Conservation (phyloP, 2,113 vertebrate species). For the Tragulus kanchil region DNA sequence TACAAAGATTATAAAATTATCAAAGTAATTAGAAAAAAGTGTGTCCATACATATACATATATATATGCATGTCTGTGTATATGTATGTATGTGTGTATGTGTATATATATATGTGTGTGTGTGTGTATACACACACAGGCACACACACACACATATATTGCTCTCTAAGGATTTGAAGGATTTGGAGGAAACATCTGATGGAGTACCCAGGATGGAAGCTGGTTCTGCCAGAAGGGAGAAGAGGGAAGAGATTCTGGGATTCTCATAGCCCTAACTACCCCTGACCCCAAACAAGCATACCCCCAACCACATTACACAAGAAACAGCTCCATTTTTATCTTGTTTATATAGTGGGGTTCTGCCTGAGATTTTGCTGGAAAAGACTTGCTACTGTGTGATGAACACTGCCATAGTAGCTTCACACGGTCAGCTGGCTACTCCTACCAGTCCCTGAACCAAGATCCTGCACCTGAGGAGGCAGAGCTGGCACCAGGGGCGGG, state of each 20-base stretch:
- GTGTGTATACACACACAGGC: too few relatives aligned
- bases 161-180: neutral
- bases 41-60: too few relatives aligned
- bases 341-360: neutral
- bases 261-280: neutral
- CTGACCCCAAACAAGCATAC: neutral
- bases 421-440: slow-evolving; percentile 84
- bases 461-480: slow-evolving; percentile 88
- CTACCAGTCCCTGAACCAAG: slow-evolving; percentile 94
- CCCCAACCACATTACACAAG: too few relatives aligned
- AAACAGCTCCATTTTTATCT: neutral
- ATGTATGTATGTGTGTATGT: neutral
- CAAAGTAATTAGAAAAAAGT: neutral
- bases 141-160: too few relatives aligned
- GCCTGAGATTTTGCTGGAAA: neutral
- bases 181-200: neutral
- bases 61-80: neutral
- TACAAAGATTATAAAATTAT: slow-evolving; percentile 21
- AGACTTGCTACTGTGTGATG: neutral
- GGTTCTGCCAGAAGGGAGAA: neutral
- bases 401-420: neutral
- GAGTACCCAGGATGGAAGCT: neutral
- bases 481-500: slow-evolving; percentile 52
- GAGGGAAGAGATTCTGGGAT: neutral
- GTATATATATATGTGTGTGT: too few relatives aligned